Evolutionary conservation across 2,888 invertebrate species (phyloP).

Genomic region (Yponomeuta cagnagella): DNA sequence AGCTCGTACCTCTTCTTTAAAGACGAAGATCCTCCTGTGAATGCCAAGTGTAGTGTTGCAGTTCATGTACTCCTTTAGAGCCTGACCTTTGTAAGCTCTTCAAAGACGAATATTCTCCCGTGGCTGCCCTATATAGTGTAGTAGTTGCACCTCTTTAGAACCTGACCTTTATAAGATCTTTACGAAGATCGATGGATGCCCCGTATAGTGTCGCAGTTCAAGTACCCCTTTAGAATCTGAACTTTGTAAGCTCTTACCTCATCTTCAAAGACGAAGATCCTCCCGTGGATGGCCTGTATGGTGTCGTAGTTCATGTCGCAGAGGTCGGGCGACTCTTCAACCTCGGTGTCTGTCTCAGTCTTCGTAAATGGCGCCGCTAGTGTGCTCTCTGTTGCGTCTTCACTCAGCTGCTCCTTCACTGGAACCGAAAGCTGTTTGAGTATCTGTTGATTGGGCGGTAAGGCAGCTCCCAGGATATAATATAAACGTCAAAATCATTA

Average conservation of each 20-base stretch:
- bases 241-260: constrained; percentile 38
- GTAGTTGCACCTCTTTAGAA: too few relatives aligned
- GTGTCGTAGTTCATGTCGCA: constrained; percentile 82
- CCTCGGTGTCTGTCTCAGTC: neutral
- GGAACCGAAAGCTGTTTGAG: neutral
- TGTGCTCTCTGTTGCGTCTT: constrained; percentile 28
- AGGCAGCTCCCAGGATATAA: neutral
- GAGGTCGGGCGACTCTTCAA: constrained; percentile 71
- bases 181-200: too few relatives aligned
- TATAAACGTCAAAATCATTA: neutral
- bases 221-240: too few relatives aligned
- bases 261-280: constrained; percentile 63
- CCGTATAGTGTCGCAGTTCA: too few relatives aligned
- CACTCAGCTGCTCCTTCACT: constrained; percentile 15
- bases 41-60: too few relatives aligned
- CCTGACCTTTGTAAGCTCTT: too few relatives aligned
- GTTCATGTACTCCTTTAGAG: too few relatives aligned
- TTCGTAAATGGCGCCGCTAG: constrained; percentile 1
- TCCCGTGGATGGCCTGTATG: constrained; percentile 74
- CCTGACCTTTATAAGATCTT: too few relatives aligned
- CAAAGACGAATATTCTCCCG: too few relatives aligned
- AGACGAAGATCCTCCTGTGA: constrained; percentile 36
- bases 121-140: too few relatives aligned
- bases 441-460: neutral
- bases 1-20: constrained; percentile 57